Percentiles rank a stretch among this genome's conserved stretches.
These are phyloP conservation scores for Hyperoplus immaculatus DNA, from an alignment of 2,797 vertebrate genomes.

Conservation along the genomic window DNA sequence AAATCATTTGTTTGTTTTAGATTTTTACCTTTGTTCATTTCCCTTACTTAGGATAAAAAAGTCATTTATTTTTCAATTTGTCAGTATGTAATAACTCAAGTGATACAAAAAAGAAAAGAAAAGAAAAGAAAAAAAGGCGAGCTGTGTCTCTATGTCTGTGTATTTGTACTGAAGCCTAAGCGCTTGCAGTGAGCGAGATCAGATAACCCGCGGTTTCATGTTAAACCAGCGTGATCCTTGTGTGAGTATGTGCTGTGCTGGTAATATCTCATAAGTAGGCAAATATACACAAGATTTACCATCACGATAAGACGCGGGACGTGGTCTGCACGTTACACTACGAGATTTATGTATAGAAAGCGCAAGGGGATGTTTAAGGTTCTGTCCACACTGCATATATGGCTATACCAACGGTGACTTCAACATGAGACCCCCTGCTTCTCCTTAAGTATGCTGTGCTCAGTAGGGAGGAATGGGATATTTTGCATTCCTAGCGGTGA, in stretches of 20 bases:
- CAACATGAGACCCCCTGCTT: constrained; percentile 17
- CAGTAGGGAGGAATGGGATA: constrained; percentile 9
- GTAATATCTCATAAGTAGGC: constrained; percentile 65
- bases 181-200: constrained; percentile 50
- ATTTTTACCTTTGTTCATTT: neutral
- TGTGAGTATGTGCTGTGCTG: constrained; percentile 47
- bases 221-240: constrained; percentile 60
- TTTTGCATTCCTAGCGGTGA: constrained; percentile 35
- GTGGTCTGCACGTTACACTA: constrained; percentile 17
- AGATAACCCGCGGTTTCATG: constrained; percentile 59
- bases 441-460: constrained; percentile 15
- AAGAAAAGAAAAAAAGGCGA: too few relatives aligned
- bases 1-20: neutral
- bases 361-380: neutral
- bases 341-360: constrained; percentile 22
- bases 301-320: constrained; percentile 21
- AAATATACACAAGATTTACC: constrained; percentile 67
- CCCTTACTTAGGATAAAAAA: neutral
- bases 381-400: neutral
- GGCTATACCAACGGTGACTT: neutral
- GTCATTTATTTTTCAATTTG: neutral
- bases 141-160: constrained; percentile 7
- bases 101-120: neutral
- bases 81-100: neutral
- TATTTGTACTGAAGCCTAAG: constrained; percentile 49